phyloP scores from a whole-genome alignment of 64 coral and sea anemone genomes.

The Acropora tenuis region DNA sequence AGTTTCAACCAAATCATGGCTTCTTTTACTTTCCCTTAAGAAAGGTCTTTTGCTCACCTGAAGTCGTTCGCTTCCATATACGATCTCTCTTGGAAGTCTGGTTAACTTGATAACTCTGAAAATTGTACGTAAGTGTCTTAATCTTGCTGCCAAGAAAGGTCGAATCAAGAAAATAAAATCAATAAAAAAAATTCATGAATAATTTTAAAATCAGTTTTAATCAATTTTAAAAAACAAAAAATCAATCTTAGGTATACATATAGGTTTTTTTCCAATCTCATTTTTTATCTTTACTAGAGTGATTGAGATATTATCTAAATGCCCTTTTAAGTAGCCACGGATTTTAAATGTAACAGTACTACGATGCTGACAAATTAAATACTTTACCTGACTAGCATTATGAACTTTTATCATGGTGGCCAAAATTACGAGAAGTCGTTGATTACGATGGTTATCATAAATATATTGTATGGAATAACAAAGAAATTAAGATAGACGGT shows the following conservation, averaged over 20 bases:
- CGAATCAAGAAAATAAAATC: too few species aligned
- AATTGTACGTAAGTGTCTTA: not conserved
- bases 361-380: not conserved
- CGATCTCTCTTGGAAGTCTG: slow-evolving; percentile 49
- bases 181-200: too few species aligned
- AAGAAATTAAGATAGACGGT: not conserved
- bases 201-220: too few species aligned
- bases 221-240: too few species aligned
- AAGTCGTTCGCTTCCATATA: slow-evolving; percentile 72
- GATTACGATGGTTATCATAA: not conserved
- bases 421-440: not conserved
- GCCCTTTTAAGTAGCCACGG: not conserved
- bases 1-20: not conserved
- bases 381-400: not conserved
- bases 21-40: not conserved
- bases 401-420: not conserved
- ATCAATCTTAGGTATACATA: too few species aligned
- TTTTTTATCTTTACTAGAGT: too few species aligned
- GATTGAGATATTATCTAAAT: not conserved
- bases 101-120: slow-evolving; percentile 62
- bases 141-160: not conserved
- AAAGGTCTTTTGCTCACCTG: slow-evolving; percentile 18
- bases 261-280: too few species aligned
- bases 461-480: not conserved
- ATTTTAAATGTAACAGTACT: not conserved